A percentile compares a stretch with the other conserved stretches of the same genome.
Conservation (phyloP, 2,888 invertebrate genomes). For the Bombylius major region DNA sequence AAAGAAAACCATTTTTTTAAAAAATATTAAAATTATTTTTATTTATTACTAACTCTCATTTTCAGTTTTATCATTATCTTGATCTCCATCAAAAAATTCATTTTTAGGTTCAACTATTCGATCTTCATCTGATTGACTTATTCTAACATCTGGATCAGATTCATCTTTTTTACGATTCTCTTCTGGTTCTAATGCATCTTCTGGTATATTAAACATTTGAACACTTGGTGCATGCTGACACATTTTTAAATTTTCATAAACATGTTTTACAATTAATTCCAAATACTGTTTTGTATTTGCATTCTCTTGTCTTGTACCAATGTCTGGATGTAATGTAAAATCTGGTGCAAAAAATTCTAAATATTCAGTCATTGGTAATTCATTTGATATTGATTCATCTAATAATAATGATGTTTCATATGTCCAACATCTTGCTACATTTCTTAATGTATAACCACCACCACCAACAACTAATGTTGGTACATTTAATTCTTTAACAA, state of each 20-base stretch:
- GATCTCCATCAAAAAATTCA: conserved; percentile 83
- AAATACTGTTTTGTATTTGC: conserved; percentile 92
- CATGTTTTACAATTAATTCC: conserved; percentile 73
- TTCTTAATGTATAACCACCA: conserved; percentile 81
- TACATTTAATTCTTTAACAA: conserved; percentile 82
- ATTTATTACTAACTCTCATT: conserved; percentile 23
- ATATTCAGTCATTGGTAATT: conserved; percentile 91
- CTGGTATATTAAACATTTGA: conserved; percentile 92
- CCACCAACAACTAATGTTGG: conserved; percentile 82
- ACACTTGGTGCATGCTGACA: conserved; percentile 89
- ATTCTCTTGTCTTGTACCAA: conserved; percentile 76
- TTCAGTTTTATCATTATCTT: conserved; percentile 69
- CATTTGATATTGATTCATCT: conserved; percentile 86
- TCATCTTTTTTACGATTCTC: conserved; percentile 57
- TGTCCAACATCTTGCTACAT: conserved; percentile 98
- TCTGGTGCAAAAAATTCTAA: conserved; percentile 96
- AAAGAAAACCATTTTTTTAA: no score
- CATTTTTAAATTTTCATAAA: conserved; percentile 87
- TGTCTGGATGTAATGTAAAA: conserved; percentile 89
- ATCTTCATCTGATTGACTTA: conserved; percentile 66
- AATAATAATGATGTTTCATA: conserved; percentile 92
- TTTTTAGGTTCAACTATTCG: conserved; percentile 71
- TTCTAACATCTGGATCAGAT: conserved; percentile 68
- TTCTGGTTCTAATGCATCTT: conserved; percentile 61
- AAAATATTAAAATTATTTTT: background rate